Percentiles rank a stretch among this genome's conserved stretches.
phyloP scores from a whole-genome alignment of 2,797 vertebrate species.

The Prionace glauca region DNA sequence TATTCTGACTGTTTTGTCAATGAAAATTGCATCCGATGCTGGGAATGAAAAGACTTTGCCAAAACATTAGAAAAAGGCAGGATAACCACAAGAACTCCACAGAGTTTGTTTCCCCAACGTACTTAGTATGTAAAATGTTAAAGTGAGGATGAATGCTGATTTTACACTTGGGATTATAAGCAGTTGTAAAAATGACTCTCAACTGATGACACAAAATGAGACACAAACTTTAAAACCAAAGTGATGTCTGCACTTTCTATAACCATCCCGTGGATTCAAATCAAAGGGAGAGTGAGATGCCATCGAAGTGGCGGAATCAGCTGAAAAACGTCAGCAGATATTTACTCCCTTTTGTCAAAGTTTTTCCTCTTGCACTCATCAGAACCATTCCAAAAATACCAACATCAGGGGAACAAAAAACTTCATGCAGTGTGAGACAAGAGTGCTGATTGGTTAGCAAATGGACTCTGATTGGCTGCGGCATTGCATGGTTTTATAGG shows the following conservation, averaged over 20 bases:
- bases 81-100: not conserved
- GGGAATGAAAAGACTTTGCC: not conserved
- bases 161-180: not conserved
- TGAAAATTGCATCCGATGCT: not conserved
- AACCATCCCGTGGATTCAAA: not conserved
- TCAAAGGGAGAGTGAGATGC: not conserved
- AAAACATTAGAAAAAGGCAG: not conserved
- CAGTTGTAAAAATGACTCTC: not conserved
- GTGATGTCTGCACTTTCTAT: too few species aligned
- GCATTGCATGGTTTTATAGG: too few species aligned
- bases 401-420: too few species aligned
- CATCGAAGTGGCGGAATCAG: not conserved
- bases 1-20: not conserved
- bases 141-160: not conserved
- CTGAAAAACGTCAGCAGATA: not conserved
- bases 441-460: too few species aligned
- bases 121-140: not conserved
- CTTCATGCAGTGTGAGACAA: too few species aligned
- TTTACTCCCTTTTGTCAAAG: not conserved
- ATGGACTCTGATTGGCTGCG: too few species aligned
- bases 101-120: not conserved
- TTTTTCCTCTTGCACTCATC: too few species aligned
- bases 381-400: too few species aligned
- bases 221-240: not conserved
- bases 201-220: not conserved